phyloP scores from a whole-genome alignment of 1,140 invertebrate species.

The Anastrepha ludens region DNA sequence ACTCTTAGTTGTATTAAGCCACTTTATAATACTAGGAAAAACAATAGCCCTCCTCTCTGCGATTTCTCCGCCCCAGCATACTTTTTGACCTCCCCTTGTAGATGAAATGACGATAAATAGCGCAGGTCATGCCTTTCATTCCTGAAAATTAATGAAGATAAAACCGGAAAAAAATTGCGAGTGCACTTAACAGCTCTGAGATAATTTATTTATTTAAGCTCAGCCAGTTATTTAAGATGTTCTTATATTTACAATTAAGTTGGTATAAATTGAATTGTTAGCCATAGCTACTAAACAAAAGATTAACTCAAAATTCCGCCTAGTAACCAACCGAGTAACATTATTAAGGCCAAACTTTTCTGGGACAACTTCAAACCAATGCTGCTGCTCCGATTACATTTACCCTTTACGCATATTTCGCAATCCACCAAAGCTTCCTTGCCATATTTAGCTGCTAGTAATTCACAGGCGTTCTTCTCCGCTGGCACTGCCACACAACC shows the following conservation, averaged over 20 bases:
- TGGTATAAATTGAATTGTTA: too few relatives aligned
- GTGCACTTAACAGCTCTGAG: neutral
- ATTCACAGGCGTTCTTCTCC: neutral
- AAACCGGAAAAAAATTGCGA: too few relatives aligned
- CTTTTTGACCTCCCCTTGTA: too few relatives aligned
- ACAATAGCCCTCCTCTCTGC: too few relatives aligned
- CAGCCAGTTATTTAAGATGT: too few relatives aligned
- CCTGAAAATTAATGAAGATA: neutral
- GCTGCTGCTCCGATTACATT: neutral
- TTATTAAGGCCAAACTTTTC: neutral
- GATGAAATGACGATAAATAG: too few relatives aligned
- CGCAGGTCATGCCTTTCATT: too few relatives aligned
- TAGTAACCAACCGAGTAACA: neutral
- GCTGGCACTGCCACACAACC: slow-evolving; percentile 1
- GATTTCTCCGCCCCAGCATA: too few relatives aligned
- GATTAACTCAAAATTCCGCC: neutral
- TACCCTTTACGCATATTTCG: neutral
- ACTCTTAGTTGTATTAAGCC: too few relatives aligned
- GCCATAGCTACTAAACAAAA: too few relatives aligned
- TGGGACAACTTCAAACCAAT: neutral
- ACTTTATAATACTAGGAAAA: too few relatives aligned
- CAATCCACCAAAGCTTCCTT: neutral
- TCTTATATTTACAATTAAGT: too few relatives aligned
- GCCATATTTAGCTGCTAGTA: neutral
- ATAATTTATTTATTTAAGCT: neutral